Conservation (phyloP, 2,888 invertebrate genomes). For the Catotricha subobsoleta region DNA sequence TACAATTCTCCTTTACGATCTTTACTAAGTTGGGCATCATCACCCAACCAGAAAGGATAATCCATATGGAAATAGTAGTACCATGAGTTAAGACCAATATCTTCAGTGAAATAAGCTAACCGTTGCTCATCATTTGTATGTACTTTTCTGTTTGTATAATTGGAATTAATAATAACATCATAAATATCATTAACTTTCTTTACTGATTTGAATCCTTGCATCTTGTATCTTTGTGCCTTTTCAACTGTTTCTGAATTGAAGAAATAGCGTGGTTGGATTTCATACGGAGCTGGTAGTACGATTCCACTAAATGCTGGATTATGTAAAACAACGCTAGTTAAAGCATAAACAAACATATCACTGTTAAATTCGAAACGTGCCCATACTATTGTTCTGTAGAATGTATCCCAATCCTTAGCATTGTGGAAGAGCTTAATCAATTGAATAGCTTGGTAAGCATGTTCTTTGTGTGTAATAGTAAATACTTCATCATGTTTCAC, state of each 20-base stretch:
- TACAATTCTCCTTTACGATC: slow-evolving; percentile 31
- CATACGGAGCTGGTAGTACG: slow-evolving; percentile 52
- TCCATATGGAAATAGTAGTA: slow-evolving; percentile 48
- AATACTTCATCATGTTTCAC: slow-evolving; percentile 33
- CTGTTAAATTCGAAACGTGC: slow-evolving; percentile 52
- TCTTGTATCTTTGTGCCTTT: slow-evolving; percentile 44
- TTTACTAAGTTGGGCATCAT: slow-evolving; percentile 23
- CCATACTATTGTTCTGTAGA: slow-evolving; percentile 38
- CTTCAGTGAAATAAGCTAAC: slow-evolving; percentile 55
- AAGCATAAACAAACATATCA: slow-evolving; percentile 53
- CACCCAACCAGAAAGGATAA: slow-evolving; percentile 52
- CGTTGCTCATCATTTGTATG: slow-evolving; percentile 33
- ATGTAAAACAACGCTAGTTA: slow-evolving; percentile 48
- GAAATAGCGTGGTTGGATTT: slow-evolving; percentile 60
- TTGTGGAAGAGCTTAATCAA: slow-evolving; percentile 39
- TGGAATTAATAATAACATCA: slow-evolving; percentile 11
- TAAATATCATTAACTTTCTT: not conserved
- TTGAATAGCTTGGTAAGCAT: slow-evolving; percentile 33
- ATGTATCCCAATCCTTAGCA: slow-evolving; percentile 41
- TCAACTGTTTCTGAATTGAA: slow-evolving; percentile 52
- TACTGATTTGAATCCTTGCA: slow-evolving; percentile 19
- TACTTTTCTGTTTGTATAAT: slow-evolving; percentile 11
- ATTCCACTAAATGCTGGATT: slow-evolving; percentile 46
- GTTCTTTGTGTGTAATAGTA: slow-evolving; percentile 24
- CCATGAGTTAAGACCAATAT: slow-evolving; percentile 54